Conservation (phyloP, 2,888 invertebrate genomes). For the Drosophila tripunctata region DNA sequence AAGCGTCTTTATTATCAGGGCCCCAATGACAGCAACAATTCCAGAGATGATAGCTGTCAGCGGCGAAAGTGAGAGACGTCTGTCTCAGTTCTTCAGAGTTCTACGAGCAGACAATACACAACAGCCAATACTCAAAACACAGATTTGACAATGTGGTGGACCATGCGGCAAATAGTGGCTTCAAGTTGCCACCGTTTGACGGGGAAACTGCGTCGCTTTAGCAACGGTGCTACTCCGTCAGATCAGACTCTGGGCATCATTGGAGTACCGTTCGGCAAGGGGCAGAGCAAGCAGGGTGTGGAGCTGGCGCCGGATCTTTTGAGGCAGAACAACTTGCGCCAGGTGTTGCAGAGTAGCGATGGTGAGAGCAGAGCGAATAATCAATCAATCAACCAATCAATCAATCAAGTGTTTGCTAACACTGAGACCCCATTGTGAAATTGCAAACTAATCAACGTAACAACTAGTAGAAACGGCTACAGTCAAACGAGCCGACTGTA, state of each 20-base stretch:
- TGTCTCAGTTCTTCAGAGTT: no score
- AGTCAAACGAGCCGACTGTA: no score
- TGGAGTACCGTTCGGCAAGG: slow-evolving; percentile 92
- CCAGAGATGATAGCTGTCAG: slow-evolving; percentile 22
- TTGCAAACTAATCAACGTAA: no score
- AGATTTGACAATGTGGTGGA: slow-evolving; percentile 54
- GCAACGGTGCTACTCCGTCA: slow-evolving; percentile 8
- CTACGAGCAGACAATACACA: slow-evolving; percentile 5
- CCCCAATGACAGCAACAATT: slow-evolving; percentile 6
- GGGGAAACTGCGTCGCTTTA: background rate
- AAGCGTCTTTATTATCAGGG: slow-evolving; percentile 39
- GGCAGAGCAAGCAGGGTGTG: slow-evolving; percentile 89
- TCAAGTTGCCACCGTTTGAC: slow-evolving; percentile 18
- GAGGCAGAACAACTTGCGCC: slow-evolving; percentile 87
- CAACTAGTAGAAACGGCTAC: no score
- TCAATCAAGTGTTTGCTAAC: no score
- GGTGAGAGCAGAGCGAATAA: slow-evolving; percentile 83
- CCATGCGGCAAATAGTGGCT: slow-evolving; percentile 45
- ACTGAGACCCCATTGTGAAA: no score
- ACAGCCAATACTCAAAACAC: background rate
- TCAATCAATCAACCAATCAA: no score
- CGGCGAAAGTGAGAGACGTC: slow-evolving; percentile 36
- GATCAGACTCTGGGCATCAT: slow-evolving; percentile 87
- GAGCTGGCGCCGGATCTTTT: slow-evolving; percentile 89
- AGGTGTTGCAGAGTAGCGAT: slow-evolving; percentile 86